A percentile compares a stretch with the other conserved stretches of the same genome.
These are phyloP conservation scores for Peromyscus leucopus DNA, from an alignment of 2,113 vertebrate genomes.

Conservation along the genomic window DNA sequence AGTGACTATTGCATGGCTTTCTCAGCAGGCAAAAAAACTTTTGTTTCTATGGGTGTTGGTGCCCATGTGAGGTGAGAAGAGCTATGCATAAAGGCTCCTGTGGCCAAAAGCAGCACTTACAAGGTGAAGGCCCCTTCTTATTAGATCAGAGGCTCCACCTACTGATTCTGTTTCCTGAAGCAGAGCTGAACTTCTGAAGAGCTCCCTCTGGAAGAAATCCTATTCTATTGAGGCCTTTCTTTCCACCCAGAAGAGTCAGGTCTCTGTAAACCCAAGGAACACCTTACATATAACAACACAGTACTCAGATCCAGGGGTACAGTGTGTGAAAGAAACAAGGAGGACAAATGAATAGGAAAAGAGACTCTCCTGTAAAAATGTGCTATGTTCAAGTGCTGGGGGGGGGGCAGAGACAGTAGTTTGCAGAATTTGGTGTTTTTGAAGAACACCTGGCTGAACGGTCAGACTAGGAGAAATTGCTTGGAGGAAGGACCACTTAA, in stretches of 20 bases:
- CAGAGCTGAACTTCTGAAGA: background rate
- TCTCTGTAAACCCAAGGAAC: background rate
- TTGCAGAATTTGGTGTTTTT: background rate
- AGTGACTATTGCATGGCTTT: slow-evolving; percentile 77
- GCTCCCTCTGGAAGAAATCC: background rate
- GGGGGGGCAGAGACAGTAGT: no score
- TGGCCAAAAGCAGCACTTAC: no score
- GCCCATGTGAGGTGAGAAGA: background rate
- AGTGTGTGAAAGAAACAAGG: no score
- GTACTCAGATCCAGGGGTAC: no score
- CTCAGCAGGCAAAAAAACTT: slow-evolving; percentile 67
- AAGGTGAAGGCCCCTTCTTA: background rate
- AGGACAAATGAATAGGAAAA: no score
- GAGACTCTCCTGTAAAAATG: no score
- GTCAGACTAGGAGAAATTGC: no score
- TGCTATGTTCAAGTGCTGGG: no score
- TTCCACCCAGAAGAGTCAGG: background rate
- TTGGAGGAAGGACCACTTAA: background rate
- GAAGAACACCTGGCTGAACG: no score
- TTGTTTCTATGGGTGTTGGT: background rate
- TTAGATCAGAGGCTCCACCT: background rate
- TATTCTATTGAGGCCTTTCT: background rate
- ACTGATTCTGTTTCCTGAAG: background rate
- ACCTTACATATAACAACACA: background rate
- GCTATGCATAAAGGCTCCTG: background rate